Evolutionary conservation across 2,888 invertebrate genomes (phyloP).

Genomic region (Nomada hirtipes): DNA sequence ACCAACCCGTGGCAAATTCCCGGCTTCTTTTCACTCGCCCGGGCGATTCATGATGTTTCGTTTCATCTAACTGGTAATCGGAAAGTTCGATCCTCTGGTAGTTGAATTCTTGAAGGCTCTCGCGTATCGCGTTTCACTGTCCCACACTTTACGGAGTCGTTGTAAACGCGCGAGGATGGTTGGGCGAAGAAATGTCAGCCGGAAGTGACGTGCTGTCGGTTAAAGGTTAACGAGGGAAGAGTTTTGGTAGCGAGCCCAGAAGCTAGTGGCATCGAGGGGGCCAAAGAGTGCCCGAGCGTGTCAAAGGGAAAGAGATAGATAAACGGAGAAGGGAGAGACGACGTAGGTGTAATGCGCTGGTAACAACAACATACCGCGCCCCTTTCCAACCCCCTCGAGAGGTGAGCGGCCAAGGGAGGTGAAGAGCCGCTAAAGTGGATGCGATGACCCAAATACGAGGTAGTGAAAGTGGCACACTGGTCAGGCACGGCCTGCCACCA

Average conservation of each 20-base stretch:
- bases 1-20: slow-evolving; percentile 12
- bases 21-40: neutral
- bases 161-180: neutral
- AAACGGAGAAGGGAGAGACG: slow-evolving; percentile 1
- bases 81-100: neutral
- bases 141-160: neutral
- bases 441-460: slow-evolving; percentile 83
- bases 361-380: slow-evolving; percentile 57
- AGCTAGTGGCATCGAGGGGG: neutral
- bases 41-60: neutral
- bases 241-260: neutral
- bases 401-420: slow-evolving; percentile 62
- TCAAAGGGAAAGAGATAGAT: neutral
- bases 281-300: slow-evolving; percentile 11
- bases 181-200: slow-evolving; percentile 13
- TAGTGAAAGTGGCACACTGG: slow-evolving; percentile 84
- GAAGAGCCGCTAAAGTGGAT: slow-evolving; percentile 76
- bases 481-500: slow-evolving; percentile 80
- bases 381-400: slow-evolving; percentile 63
- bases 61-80: neutral
- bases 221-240: slow-evolving; percentile 36
- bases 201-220: slow-evolving; percentile 42
- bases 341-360: slow-evolving; percentile 44
- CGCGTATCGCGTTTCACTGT: neutral
- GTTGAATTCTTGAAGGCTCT: neutral